Evolutionary conservation across 1,140 invertebrate genomes (phyloP), one percentile per base, ranked within the genome.

Genomic region (Diachasmimorpha longicaudata): DNA sequence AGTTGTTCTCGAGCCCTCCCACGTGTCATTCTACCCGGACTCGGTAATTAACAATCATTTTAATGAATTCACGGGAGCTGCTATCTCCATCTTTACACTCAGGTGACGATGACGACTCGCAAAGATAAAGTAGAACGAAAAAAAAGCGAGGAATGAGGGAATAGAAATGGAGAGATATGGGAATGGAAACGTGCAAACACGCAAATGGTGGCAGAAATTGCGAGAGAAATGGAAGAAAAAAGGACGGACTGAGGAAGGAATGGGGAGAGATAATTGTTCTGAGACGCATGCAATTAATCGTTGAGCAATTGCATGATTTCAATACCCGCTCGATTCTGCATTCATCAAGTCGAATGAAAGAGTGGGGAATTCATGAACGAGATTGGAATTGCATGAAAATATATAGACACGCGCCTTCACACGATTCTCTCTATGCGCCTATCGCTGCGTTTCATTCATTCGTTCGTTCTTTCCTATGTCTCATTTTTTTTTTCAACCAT

Each of bases 1-100:
- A 19, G 14, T 52, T 52, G 6, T 19, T n/a, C 11, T 9, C 44
- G n/a, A 14, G 16, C 48, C 63, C 39, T 31, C 66, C 55, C 73
- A 75, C 79, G 46, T 84, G 81, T 84, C 84, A 84, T 79, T 83
- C 78, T 48, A 42, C 44, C 14, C 44, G 21, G 42, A 68, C 77
- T 25, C 76, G 66, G 80, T 80, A 82, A 85, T 85, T 84, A 84
- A 83, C 76, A 82, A 83, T 82, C 78, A 67, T 77, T 81, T 81
- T 80, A 82, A 83, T 79, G 80, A 85, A 83, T 81, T 77, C 75
- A 68, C 75, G 8, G 31, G 8, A 37, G n/a, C 13, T 52, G 13
- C 70, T 84, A 85, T 85, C 82, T 84, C 71, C 68, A 84, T 83
- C 82, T 84, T 77, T 67, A 77, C 78, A 72, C 58, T 78, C 74